Conservation (phyloP, 2,797 vertebrate genomes). For the Forpus xanthops region DNA sequence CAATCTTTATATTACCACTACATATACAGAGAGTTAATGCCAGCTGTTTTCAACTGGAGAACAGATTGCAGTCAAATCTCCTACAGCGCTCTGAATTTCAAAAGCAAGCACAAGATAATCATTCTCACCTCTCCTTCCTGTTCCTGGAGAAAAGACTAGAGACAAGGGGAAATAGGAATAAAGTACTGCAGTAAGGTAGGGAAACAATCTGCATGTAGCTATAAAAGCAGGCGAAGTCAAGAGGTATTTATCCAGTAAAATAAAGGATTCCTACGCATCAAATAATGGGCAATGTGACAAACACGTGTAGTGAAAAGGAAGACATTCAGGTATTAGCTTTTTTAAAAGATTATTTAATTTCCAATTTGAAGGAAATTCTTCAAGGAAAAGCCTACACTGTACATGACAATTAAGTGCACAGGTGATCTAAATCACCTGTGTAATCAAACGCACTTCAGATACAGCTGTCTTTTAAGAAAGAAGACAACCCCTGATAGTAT, state of each 20-base stretch:
- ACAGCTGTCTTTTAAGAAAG: not conserved
- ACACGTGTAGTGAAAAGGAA: not conserved
- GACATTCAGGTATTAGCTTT: not conserved
- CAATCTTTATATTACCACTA: not conserved
- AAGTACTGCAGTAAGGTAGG: not conserved
- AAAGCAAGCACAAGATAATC: not conserved
- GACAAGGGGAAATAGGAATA: not conserved
- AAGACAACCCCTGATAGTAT: not conserved
- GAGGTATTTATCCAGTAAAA: not conserved
- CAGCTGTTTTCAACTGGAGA: constrained; percentile 19
- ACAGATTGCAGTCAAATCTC: constrained; percentile 27
- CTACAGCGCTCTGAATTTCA: not conserved
- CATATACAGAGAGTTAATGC: not conserved
- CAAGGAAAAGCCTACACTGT: not conserved
- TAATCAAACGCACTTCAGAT: not conserved
- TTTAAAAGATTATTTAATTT: not conserved
- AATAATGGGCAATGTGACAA: not conserved
- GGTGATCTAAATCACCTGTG: not conserved
- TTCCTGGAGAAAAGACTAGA: not conserved
- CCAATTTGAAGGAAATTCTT: not conserved
- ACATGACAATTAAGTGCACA: not conserved
- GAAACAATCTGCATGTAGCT: not conserved
- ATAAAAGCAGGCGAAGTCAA: not conserved
- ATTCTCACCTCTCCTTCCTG: not conserved
- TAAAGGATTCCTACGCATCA: not conserved